Percentiles rank a stretch among this genome's conserved stretches.
These are phyloP conservation scores for Caligus rogercresseyi DNA, from an alignment of 1,140 invertebrate genomes.

Conservation along the genomic window DNA sequence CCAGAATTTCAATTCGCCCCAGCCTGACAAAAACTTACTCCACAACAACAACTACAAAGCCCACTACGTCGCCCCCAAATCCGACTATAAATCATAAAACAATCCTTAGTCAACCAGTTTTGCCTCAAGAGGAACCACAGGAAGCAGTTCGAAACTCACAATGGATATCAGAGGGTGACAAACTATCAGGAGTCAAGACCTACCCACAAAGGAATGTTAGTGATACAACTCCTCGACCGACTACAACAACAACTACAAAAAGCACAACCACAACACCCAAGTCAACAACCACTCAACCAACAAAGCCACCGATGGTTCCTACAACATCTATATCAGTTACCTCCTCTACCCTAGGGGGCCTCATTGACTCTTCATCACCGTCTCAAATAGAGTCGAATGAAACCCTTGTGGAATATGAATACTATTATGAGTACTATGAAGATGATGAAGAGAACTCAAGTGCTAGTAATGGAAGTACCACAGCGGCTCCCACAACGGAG, in stretches of 20 bases:
- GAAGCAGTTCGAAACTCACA: too few relatives aligned
- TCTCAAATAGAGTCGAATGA: too few relatives aligned
- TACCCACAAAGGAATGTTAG: not conserved
- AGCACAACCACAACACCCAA: too few relatives aligned
- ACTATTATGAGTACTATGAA: conserved; percentile 17
- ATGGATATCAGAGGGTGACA: too few relatives aligned
- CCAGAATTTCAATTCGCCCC: not conserved
- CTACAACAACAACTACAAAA: not conserved
- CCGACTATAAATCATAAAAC: not conserved
- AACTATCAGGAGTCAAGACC: too few relatives aligned
- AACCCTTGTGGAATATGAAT: conserved; percentile 15
- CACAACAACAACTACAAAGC: not conserved
- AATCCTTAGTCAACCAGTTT: not conserved
- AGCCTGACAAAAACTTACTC: not conserved
- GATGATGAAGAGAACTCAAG: not conserved
- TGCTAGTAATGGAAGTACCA: not conserved
- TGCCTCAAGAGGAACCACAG: too few relatives aligned
- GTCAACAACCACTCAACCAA: too few relatives aligned
- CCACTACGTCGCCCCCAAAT: not conserved
- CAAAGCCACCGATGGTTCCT: too few relatives aligned
- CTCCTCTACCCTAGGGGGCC: too few relatives aligned
- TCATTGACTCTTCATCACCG: too few relatives aligned
- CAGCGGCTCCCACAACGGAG: too few relatives aligned
- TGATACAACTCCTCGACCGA: not conserved
- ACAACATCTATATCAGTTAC: too few relatives aligned